Base-by-base conservation (phyloP, 2,797 vertebrate genomes). In the Ceryle rudis region DNA sequence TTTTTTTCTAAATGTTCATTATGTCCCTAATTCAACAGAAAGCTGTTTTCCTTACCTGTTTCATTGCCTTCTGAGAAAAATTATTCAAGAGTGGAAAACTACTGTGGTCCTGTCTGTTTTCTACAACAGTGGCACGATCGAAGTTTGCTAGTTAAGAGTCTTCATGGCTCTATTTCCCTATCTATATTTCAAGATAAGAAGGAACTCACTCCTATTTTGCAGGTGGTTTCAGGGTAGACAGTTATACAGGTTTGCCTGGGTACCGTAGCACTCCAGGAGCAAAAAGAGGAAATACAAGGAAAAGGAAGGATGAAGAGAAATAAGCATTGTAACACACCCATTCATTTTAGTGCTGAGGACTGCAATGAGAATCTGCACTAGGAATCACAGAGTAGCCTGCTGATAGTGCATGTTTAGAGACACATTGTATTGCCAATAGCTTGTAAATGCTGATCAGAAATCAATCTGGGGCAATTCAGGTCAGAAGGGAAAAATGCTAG, bases 251-350 rank as follows among this genome's bases (percentile, higher is more conserved):
- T 69, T 69, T 70, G 9, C 11, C 46, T 65, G 54, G 5, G 8
- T 52, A 52, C 6, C 21, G 25, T 19, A 62, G 13, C 2, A 26
- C 19, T 23, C 33, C 25, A 33, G 39, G 14, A 54, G 14, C 4
- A 4, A 44, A 31, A 81, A 54, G 14, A 6, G 4, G 12, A 52
- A 69, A 78, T 16, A 19, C 31, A 77, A 86, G 17, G 23, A 17
- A 86, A 72, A 85, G 3, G 22, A 82, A 72, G 16, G 31, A 2
- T 26, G 35, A 74, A 82, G 44, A 72, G n/a, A 84, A 52, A 54
- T 28, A 2, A 71, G 21, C 2, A 6, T 14, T 60, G 33, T 14
- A 80, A 62, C 31, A 44, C 0, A 2, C 1, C 3, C 14, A 11
- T 58, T 72, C 28, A 22, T 70, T 78, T 88, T n/a, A 35, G 25